Percentiles rank a stretch among this genome's conserved stretches.
Evolutionary conservation across 1,140 invertebrate genomes (phyloP).

Genomic region (Dendroctonus valens): DNA sequence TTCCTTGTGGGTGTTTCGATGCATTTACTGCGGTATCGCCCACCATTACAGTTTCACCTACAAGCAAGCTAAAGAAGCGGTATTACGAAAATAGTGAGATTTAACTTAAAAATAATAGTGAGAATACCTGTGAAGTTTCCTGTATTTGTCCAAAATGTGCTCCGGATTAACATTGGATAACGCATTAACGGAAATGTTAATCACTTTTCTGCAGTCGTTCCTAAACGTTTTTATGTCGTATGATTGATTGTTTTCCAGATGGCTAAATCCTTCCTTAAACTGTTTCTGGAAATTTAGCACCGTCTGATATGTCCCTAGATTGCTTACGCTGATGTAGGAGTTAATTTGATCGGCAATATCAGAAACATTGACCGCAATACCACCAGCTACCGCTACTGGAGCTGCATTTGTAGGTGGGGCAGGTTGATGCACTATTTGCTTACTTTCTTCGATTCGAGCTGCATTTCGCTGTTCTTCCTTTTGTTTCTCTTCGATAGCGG

Average conservation of each 20-base stretch:
- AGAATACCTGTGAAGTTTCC: constrained; percentile 50
- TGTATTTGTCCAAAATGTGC: constrained; percentile 74
- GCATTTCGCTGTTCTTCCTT: constrained; percentile 30
- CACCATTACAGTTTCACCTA: constrained; percentile 65
- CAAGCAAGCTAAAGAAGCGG: constrained; percentile 58
- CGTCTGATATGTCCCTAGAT: constrained; percentile 55
- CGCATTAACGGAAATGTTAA: constrained; percentile 84
- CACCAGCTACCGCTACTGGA: neutral
- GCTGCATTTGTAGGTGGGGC: neutral
- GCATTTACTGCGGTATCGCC: constrained; percentile 59
- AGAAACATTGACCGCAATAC: neutral
- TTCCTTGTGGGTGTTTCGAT: constrained; percentile 69
- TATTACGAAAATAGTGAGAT: neutral
- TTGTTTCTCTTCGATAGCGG: constrained; percentile 34
- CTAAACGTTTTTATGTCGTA: constrained; percentile 65
- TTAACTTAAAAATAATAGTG: constrained; percentile 1
- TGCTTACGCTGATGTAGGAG: constrained; percentile 51
- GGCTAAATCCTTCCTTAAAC: constrained; percentile 56
- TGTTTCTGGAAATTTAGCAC: constrained; percentile 55
- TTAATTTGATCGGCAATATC: neutral
- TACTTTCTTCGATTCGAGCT: constrained; percentile 19
- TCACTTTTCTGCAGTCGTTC: constrained; percentile 78
- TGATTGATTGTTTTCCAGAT: constrained; percentile 58
- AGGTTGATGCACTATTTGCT: neutral
- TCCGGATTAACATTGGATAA: constrained; percentile 69